Evolutionary conservation across 1,140 invertebrate species (phyloP).

Genomic region (Drosophila pandora): DNA sequence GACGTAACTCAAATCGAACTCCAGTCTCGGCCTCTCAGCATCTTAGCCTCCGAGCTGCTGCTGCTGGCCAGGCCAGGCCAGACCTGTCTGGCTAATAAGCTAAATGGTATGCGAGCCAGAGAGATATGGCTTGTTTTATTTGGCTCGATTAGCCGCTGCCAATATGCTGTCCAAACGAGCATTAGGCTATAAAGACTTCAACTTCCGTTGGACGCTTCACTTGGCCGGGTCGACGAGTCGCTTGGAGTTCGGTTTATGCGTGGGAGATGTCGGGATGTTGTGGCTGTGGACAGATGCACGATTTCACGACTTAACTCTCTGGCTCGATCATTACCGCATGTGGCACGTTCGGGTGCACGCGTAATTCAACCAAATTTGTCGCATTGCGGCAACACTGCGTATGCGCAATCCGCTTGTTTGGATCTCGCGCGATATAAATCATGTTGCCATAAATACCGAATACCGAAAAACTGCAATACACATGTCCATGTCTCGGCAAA

Average conservation of each 20-base stretch:
- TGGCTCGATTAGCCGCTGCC: slow-evolving; percentile 59
- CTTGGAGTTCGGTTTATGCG: slow-evolving; percentile 6
- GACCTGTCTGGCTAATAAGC: slow-evolving; percentile 28
- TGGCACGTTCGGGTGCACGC: slow-evolving; percentile 51
- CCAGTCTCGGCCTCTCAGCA: slow-evolving; percentile 7
- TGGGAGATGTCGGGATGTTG: slow-evolving; percentile 3
- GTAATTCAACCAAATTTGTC: slow-evolving; percentile 72
- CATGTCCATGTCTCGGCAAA: slow-evolving; percentile 43
- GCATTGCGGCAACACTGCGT: slow-evolving; percentile 55
- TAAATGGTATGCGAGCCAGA: slow-evolving; percentile 37
- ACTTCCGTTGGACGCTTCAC: slow-evolving; percentile 55
- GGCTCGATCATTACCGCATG: slow-evolving; percentile 28
- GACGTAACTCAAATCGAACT: slow-evolving; percentile 32
- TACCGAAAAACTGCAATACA: slow-evolving; percentile 21
- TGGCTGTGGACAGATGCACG: neutral
- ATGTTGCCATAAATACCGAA: slow-evolving; percentile 70
- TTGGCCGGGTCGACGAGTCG: slow-evolving; percentile 15
- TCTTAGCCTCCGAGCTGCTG: neutral
- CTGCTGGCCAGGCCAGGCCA: neutral
- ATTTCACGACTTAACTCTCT: slow-evolving; percentile 25
- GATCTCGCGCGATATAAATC: slow-evolving; percentile 64
- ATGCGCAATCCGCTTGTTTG: slow-evolving; percentile 59
- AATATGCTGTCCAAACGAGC: slow-evolving; percentile 50
- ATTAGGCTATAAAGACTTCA: slow-evolving; percentile 53
- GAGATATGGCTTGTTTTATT: slow-evolving; percentile 66